Percentiles rank a stretch among this genome's conserved stretches.
These are phyloP conservation scores for Mesorhabditis belari DNA, from an alignment of 2,888 invertebrate species.

Conservation along the genomic window DNA sequence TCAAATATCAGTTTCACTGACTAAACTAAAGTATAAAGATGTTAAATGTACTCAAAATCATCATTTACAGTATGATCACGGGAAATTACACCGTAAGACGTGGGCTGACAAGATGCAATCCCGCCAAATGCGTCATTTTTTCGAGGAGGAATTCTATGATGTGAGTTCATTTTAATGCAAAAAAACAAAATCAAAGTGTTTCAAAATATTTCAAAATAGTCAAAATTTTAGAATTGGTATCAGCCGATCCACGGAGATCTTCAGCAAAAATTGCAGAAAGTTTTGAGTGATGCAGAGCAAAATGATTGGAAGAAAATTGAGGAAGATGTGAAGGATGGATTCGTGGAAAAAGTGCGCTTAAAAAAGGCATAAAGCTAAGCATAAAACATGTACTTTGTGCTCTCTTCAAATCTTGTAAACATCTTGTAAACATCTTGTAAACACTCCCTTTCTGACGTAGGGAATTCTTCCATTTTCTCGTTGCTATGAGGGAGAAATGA, in stretches of 20 bases:
- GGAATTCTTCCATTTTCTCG: too few species aligned
- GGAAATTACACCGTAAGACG: slow-evolving; percentile 35
- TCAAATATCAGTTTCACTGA: too few species aligned
- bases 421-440: not conserved
- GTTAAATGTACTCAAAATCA: too few species aligned
- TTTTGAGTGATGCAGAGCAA: slow-evolving; percentile 35
- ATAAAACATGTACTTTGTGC: too few species aligned
- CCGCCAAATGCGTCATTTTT: slow-evolving; percentile 50
- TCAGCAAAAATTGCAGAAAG: slow-evolving; percentile 39
- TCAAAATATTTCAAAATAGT: not conserved
- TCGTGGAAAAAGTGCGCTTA: slow-evolving; percentile 17
- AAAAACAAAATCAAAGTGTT: not conserved
- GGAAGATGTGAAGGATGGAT: slow-evolving; percentile 18
- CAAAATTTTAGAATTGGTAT: slow-evolving; percentile 38
- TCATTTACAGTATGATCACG: slow-evolving; percentile 40
- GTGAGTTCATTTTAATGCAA: slow-evolving; percentile 10
- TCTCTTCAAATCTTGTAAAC: not conserved
- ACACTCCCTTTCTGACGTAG: too few species aligned
- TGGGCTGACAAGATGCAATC: slow-evolving; percentile 52
- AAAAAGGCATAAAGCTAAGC: not conserved
- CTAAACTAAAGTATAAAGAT: too few species aligned
- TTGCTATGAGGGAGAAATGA: too few species aligned
- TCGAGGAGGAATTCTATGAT: slow-evolving; percentile 51
- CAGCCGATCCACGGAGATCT: slow-evolving; percentile 42
- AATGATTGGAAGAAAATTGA: slow-evolving; percentile 26